Conservation (phyloP, 1,140 invertebrate genomes). For the Drosophila ironensis region DNA sequence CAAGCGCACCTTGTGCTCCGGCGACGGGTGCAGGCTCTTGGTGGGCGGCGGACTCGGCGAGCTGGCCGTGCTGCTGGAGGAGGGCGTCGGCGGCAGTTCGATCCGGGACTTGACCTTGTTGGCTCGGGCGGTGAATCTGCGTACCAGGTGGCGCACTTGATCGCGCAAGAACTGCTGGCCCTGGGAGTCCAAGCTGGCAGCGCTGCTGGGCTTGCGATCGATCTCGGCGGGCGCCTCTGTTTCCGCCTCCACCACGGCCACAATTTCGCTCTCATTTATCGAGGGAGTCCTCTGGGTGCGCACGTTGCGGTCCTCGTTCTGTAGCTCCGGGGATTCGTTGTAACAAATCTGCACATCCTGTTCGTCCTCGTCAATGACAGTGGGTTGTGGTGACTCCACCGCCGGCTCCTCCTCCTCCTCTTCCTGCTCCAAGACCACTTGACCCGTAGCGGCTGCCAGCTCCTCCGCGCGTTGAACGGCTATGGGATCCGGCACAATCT, state of each 20-base stretch:
- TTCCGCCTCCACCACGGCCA: constrained; percentile 46
- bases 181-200: constrained; percentile 69
- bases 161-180: constrained; percentile 78
- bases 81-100: constrained; percentile 85
- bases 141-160: constrained; percentile 84
- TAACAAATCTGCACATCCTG: constrained; percentile 80
- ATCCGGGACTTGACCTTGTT: constrained; percentile 84
- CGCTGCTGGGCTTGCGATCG: constrained; percentile 51
- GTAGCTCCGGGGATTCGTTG: constrained; percentile 71
- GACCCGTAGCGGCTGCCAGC: constrained; percentile 48
- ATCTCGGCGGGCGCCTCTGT: constrained; percentile 9
- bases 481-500: constrained; percentile 37
- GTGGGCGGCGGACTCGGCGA: constrained; percentile 63
- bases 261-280: constrained; percentile 69
- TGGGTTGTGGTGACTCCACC: constrained; percentile 31
- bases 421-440: constrained; percentile 24
- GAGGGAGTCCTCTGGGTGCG: constrained; percentile 52
- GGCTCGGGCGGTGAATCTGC: constrained; percentile 85
- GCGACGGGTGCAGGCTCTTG: constrained; percentile 63
- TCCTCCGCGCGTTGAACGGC: constrained; percentile 42
- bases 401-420: constrained; percentile 25
- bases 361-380: constrained; percentile 67
- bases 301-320: constrained; percentile 72
- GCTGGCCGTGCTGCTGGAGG: constrained; percentile 82
- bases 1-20: constrained; percentile 55